phyloP scores from a whole-genome alignment of 2,113 vertebrate species.

The Condylura cristata region DNA sequence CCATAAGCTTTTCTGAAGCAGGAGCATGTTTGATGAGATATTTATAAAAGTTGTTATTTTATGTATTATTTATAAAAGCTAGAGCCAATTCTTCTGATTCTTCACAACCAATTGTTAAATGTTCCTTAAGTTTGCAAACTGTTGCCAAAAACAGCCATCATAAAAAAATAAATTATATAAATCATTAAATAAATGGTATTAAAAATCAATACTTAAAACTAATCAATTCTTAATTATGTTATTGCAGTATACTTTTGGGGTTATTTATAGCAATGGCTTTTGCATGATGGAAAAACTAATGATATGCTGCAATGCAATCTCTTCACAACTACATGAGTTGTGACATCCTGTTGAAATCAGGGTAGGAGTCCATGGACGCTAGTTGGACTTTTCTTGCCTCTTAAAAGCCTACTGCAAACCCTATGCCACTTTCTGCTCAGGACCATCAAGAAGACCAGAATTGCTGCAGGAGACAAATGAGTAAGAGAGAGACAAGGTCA shows the following conservation, averaged over 20 bases:
- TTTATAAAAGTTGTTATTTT: background rate
- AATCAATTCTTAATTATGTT: background rate
- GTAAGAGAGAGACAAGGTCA: background rate
- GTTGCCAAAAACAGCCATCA: background rate
- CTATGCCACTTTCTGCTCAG: background rate
- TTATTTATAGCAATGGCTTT: background rate
- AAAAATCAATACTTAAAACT: slow-evolving; percentile 1
- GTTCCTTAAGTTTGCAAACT: slow-evolving; percentile 28
- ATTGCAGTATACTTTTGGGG: background rate
- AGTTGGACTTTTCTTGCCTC: background rate
- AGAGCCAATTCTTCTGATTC: background rate
- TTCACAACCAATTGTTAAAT: slow-evolving; percentile 18
- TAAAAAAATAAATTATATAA: background rate
- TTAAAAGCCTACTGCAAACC: background rate
- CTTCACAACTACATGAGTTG: background rate
- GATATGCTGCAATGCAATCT: background rate
- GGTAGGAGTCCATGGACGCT: background rate
- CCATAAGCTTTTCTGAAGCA: background rate
- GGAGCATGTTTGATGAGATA: background rate
- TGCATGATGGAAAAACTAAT: background rate
- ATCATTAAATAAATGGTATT: background rate
- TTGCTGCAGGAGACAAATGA: background rate
- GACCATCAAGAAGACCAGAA: background rate
- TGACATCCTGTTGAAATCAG: slow-evolving; percentile 6
- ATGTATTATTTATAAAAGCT: background rate